phyloP scores from a whole-genome alignment of 1,140 invertebrate species.

The Dendroctonus valens region DNA sequence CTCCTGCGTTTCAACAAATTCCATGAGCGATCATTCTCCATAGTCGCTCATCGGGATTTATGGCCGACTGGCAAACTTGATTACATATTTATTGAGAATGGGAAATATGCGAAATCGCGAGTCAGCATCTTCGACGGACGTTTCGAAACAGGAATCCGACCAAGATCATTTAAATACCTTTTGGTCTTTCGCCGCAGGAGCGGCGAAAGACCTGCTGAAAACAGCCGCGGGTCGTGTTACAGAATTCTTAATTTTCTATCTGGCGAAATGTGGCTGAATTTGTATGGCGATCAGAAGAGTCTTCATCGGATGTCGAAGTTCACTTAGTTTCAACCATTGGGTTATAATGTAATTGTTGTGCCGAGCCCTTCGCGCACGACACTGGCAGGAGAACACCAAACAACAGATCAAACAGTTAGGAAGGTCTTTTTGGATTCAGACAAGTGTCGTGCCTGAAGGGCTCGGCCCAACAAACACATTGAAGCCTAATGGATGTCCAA shows the following conservation, averaged over 20 bases:
- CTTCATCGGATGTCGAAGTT: too few relatives aligned
- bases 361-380: too few relatives aligned
- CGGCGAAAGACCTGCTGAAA: background rate
- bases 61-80: constrained; percentile 7
- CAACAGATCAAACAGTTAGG: too few relatives aligned
- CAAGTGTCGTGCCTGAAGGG: too few relatives aligned
- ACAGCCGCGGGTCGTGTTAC: background rate
- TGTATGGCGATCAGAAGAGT: background rate
- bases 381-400: too few relatives aligned
- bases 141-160: constrained; percentile 23
- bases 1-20: too few relatives aligned
- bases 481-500: too few relatives aligned
- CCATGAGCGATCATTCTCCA: too few relatives aligned
- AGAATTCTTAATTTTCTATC: constrained; percentile 7
- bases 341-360: too few relatives aligned
- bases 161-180: constrained; percentile 33
- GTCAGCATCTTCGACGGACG: constrained; percentile 17
- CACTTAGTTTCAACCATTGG: too few relatives aligned
- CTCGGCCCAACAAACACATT: too few relatives aligned
- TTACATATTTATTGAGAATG: constrained; percentile 28
- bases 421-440: too few relatives aligned
- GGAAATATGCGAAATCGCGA: constrained; percentile 18
- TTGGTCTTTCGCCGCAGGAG: constrained; percentile 19
- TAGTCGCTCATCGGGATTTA: constrained; percentile 11
- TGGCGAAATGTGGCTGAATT: background rate